Evolutionary conservation across 2,888 invertebrate genomes (phyloP).

Genomic region (Tanytarsus gracilentus): DNA sequence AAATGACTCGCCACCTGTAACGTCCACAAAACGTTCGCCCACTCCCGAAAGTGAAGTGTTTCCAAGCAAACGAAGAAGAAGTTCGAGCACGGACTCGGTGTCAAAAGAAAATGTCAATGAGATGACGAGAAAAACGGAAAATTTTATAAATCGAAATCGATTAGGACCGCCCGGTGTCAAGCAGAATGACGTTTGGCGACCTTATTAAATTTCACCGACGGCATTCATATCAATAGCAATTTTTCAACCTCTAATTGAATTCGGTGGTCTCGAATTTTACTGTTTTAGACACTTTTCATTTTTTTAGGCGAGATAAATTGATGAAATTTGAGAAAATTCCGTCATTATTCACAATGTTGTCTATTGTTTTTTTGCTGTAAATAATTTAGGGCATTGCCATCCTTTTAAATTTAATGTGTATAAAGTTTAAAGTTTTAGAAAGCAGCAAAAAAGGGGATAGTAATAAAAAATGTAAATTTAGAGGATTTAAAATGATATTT

Average conservation of each 20-base stretch:
- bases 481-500: constrained; percentile 2
- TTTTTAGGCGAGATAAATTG: constrained; percentile 9
- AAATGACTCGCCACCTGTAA: constrained; percentile 35
- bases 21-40: constrained; percentile 26
- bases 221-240: not conserved
- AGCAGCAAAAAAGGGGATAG: constrained; percentile 12
- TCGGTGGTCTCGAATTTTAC: too few species aligned
- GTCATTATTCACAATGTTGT: not conserved
- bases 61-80: constrained; percentile 1
- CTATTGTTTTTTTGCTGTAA: not conserved
- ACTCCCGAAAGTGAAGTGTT: constrained; percentile 19
- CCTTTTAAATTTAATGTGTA: constrained; percentile 1
- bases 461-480: constrained; percentile 26
- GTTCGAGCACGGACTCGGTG: constrained; percentile 13
- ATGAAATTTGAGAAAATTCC: not conserved
- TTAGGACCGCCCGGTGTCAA: constrained; percentile 13
- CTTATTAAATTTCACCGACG: constrained; percentile 26
- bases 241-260: too few species aligned
- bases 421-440: constrained; percentile 21
- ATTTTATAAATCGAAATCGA: constrained; percentile 5
- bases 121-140: constrained; percentile 9
- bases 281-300: constrained; percentile 8
- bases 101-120: constrained; percentile 22
- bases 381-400: not conserved
- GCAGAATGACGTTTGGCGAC: constrained; percentile 28